A percentile compares a stretch with the other conserved stretches of the same genome.
phyloP scores from a whole-genome alignment of 2,113 vertebrate species.

The Ammodytes dubius region DNA sequence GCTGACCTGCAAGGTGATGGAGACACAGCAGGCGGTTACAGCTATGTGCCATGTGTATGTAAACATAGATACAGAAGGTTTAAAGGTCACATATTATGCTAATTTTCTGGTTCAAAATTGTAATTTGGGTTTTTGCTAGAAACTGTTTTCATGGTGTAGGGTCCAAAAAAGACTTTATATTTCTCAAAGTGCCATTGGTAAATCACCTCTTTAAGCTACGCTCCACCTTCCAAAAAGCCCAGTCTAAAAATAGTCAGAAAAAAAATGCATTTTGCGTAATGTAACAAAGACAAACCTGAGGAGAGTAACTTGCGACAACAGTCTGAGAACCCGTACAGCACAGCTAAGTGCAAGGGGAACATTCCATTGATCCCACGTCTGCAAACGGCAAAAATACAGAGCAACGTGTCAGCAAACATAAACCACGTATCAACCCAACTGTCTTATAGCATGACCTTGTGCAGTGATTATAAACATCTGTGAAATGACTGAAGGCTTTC shows the following conservation, averaged over 20 bases:
- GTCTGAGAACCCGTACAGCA: conserved; percentile 98
- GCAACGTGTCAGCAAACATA: background rate
- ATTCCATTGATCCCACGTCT: conserved; percentile 97
- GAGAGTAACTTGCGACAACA: conserved; percentile 99
- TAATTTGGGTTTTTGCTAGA: too few species aligned
- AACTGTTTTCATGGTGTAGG: too few species aligned
- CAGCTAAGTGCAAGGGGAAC: conserved; percentile 98
- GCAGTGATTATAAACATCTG: background rate
- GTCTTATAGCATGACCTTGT: background rate
- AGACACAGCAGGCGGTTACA: background rate
- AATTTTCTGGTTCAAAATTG: too few species aligned
- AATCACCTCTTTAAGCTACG: too few species aligned
- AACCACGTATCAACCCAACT: background rate
- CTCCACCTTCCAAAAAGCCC: too few species aligned
- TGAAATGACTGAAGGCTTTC: background rate
- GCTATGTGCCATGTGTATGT: background rate
- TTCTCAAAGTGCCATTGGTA: too few species aligned
- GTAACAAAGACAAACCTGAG: conserved; percentile 89
- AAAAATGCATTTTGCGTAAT: too few species aligned
- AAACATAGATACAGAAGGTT: background rate
- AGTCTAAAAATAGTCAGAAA: too few species aligned
- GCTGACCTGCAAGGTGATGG: conserved; percentile 87
- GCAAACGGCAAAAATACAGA: conserved; percentile 26
- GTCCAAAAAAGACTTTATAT: too few species aligned
- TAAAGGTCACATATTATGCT: too few species aligned